A percentile compares a stretch with the other conserved stretches of the same genome.
Conservation (phyloP, 2,888 invertebrate genomes). For the Caenorhabditis becei region DNA sequence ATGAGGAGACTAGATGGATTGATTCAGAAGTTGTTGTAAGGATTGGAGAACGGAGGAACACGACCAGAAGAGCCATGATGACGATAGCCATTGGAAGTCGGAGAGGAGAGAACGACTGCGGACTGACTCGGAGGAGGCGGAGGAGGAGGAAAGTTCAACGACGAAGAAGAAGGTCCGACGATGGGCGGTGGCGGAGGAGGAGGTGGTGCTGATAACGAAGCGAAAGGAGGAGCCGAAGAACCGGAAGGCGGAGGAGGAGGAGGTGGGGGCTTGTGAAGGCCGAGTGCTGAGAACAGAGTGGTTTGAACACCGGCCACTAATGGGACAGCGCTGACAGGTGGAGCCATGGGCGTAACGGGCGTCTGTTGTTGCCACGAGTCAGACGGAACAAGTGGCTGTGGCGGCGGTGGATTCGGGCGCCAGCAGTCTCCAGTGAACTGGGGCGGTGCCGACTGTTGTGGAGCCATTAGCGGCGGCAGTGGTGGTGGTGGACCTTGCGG, state of each 20-base stretch:
- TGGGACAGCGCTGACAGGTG: conserved; percentile 12
- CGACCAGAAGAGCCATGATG: conserved; percentile 8
- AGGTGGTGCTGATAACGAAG: conserved; percentile 29
- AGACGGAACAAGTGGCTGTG: not conserved
- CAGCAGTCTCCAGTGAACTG: conserved; percentile 31
- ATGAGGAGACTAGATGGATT: not conserved
- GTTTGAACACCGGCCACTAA: conserved; percentile 55
- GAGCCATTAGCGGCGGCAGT: too few species aligned
- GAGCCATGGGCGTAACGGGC: not conserved
- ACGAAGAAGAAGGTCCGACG: not conserved
- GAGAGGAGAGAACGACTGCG: conserved; percentile 17
- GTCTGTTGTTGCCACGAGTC: conserved; percentile 34
- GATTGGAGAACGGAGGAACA: conserved; percentile 1
- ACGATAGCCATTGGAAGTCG: conserved; percentile 25
- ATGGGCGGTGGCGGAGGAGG: conserved; percentile 42
- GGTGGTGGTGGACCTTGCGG: conserved; percentile 29
- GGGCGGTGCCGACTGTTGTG: conserved; percentile 6
- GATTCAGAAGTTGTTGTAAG: conserved; percentile 10
- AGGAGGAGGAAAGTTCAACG: conserved; percentile 22
- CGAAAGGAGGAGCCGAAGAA: conserved; percentile 21
- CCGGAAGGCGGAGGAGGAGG: conserved; percentile 41
- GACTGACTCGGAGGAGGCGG: conserved; percentile 35
- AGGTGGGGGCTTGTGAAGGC: conserved; percentile 43
- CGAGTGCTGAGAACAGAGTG: conserved; percentile 62
- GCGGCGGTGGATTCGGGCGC: conserved; percentile 17